A percentile compares a stretch with the other conserved stretches of the same genome.
These are phyloP conservation scores for Elephas maximus DNA, from an alignment of 2,113 vertebrate species.

Conservation along the genomic window DNA sequence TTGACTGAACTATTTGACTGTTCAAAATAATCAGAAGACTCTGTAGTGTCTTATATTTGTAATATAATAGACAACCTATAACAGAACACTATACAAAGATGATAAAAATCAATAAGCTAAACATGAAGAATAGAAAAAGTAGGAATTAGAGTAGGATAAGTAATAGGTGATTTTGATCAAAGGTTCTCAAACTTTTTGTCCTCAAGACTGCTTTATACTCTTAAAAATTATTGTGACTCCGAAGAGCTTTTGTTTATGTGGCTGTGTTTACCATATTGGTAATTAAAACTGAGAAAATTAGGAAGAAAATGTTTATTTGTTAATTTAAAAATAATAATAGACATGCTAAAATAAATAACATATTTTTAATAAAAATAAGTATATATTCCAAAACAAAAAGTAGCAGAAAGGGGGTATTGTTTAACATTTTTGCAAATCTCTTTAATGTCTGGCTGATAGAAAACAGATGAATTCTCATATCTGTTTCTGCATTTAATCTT, in stretches of 20 bases:
- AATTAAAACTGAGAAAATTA: background rate
- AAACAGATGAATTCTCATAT: background rate
- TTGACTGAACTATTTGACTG: constrained; percentile 26
- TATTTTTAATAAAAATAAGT: background rate
- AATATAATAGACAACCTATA: background rate
- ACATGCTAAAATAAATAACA: no score
- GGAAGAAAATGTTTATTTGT: background rate
- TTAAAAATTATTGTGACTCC: background rate
- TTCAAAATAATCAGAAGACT: constrained; percentile 35
- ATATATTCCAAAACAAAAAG: background rate
- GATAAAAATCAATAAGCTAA: constrained; percentile 1
- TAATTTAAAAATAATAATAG: background rate
- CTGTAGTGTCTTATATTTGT: background rate
- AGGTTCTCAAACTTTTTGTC: background rate
- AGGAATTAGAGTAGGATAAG: background rate
- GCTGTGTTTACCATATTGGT: no score
- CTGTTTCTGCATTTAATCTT: background rate
- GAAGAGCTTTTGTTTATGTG: background rate
- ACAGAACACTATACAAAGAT: background rate
- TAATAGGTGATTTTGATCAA: background rate
- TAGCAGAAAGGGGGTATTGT: no score
- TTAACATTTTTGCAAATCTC: no score
- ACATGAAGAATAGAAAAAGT: background rate
- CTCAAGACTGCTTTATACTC: background rate
- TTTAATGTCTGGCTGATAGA: background rate